Evolutionary conservation across 2,113 vertebrate species (phyloP).

Genomic region (Brachypodius melanocephalos): DNA sequence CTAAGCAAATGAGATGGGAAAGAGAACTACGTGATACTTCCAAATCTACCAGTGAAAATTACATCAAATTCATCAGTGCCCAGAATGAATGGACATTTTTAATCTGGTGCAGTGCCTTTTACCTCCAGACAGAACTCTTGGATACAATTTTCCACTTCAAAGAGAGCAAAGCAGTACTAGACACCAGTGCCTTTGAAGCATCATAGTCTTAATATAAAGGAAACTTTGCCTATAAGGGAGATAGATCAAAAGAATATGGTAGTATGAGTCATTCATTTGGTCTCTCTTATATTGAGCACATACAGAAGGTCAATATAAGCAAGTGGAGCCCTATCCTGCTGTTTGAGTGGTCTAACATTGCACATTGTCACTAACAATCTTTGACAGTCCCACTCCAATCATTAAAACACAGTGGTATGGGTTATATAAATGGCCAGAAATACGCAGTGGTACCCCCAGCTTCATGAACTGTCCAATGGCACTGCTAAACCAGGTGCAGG

Average conservation of each 20-base stretch:
- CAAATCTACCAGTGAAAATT: neutral
- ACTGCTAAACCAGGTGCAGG: neutral
- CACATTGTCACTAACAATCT: neutral
- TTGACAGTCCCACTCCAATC: neutral
- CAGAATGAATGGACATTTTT: neutral
- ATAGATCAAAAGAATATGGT: neutral
- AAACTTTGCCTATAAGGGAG: neutral
- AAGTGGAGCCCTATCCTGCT: neutral
- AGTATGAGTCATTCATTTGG: neutral
- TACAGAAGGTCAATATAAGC: rapidly evolving
- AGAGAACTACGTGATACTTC: neutral
- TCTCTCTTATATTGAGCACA: neutral
- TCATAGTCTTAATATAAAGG: neutral
- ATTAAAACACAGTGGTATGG: rapidly evolving
- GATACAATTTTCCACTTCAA: neutral
- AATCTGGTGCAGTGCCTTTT: neutral
- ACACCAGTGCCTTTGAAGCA: neutral
- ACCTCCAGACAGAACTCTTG: neutral
- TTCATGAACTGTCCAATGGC: rapidly evolving
- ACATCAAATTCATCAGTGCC: neutral
- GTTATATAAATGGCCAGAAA: neutral
- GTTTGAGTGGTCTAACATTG: neutral
- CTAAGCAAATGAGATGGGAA: neutral
- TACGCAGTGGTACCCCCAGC: neutral
- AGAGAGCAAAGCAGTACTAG: neutral